Conservation (phyloP, 2,797 vertebrate species). For the Pterois miles region DNA sequence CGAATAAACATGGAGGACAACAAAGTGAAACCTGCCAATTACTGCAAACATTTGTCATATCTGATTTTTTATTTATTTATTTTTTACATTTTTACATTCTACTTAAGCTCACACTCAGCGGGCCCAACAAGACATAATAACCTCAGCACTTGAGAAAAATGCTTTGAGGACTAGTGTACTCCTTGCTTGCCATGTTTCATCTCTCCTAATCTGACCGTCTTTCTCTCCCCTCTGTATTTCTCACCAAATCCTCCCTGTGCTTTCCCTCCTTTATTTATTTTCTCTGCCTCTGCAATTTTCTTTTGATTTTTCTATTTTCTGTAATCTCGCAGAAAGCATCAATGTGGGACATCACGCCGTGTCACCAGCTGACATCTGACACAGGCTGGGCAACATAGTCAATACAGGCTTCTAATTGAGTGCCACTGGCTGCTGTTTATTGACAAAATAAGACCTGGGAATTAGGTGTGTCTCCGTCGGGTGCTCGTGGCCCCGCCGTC, state of each 20-base stretch:
- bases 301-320: slow-evolving; percentile 75
- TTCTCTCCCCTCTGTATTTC: slow-evolving; percentile 18
- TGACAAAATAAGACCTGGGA: slow-evolving; percentile 84
- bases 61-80: not conserved
- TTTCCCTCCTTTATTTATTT: slow-evolving; percentile 44
- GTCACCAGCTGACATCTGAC: slow-evolving; percentile 78
- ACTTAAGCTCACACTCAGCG: not conserved
- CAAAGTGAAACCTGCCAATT: slow-evolving; percentile 62
- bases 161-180: slow-evolving; percentile 21
- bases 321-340: slow-evolving; percentile 71
- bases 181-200: slow-evolving; percentile 6
- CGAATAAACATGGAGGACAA: slow-evolving; percentile 55
- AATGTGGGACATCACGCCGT: slow-evolving; percentile 54
- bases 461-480: slow-evolving; percentile 73
- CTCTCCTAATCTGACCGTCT: slow-evolving; percentile 35
- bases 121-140: slow-evolving; percentile 17
- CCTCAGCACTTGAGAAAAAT: slow-evolving; percentile 19
- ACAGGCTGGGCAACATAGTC: slow-evolving; percentile 75
- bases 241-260: slow-evolving; percentile 12
- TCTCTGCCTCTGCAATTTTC: slow-evolving; percentile 39
- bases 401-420: slow-evolving; percentile 84
- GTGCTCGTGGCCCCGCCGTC: slow-evolving; percentile 29
- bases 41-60: slow-evolving; percentile 41
- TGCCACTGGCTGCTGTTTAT: slow-evolving; percentile 82
- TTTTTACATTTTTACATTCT: not conserved